Evolutionary conservation across 2,113 vertebrate genomes (phyloP), one percentile per base, ranked within the genome.

Genomic region (Kryptolebias marmoratus): DNA sequence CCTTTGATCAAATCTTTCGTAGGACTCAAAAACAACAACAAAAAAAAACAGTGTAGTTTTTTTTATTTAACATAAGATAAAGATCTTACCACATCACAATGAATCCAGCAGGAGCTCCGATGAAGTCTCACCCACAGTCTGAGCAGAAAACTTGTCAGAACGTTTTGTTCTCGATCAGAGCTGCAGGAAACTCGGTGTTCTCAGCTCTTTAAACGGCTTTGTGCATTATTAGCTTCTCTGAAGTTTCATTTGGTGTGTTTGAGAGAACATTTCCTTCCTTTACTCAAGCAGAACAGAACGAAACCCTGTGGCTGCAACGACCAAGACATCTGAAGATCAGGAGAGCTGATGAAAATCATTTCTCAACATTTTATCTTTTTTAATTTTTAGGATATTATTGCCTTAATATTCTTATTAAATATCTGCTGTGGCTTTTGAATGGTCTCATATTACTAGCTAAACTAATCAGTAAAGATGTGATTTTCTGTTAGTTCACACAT

Each of bases 81-180:
- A 28, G n/a, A 54, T 54, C n/a, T 27, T 54, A 3, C n/a, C 50
- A 13, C 50, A 18, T 52, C 49, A 18, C 9, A 53, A 1, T 11
- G 5, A 27, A 11, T 44, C 7, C 4, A 18, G 57, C 57, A 42
- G 31, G 1, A 27, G 42, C 13, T 22, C 42, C 39, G 5, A 9
- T 42, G 9, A 42, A 42, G 5, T 42, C 10, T 10, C 32, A 36
- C 4, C 4, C 27, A 28, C 39, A n/a, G 27, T 62, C 27, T 27
- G 61, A 71, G 67, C 44, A 63, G 65, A 18, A 16, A 60, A 49
- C 16, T 28, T 61, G 11, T 65, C 12, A 4, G 64, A 77, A 36
- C 31, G 69, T 72, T 31, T 64, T 59, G 67, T 55, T n/a, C 71
- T 66, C 1, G 4, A 44, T 76, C 36, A 71, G 28, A 48, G 57